Conservation (phyloP, 1,140 invertebrate species). For the Arion vulgaris region DNA sequence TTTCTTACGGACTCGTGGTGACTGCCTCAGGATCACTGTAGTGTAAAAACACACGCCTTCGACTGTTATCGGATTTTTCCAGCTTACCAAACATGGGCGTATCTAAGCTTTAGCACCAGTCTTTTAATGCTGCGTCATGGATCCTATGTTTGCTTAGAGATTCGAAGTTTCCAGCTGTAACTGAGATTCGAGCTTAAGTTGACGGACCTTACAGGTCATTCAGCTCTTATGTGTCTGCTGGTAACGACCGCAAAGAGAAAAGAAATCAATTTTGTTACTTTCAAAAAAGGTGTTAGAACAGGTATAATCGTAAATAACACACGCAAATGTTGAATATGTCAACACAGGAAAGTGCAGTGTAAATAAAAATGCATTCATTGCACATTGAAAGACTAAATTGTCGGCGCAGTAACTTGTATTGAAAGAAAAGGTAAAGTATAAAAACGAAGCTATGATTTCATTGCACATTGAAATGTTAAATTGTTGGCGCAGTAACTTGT, state of each 20-base stretch:
- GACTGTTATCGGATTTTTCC: background rate
- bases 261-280: background rate
- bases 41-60: background rate
- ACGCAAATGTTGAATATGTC: too few species aligned
- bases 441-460: too few species aligned
- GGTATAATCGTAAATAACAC: too few species aligned
- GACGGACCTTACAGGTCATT: background rate
- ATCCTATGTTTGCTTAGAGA: background rate
- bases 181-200: background rate
- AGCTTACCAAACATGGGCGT: background rate
- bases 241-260: background rate
- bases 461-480: too few species aligned
- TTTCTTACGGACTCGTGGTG: background rate
- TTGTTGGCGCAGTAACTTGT: too few species aligned
- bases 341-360: too few species aligned
- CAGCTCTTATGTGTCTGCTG: background rate
- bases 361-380: too few species aligned
- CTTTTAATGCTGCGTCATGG: background rate
- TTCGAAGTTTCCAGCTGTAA: slow-evolving; percentile 1
- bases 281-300: too few species aligned
- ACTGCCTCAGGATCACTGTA: background rate
- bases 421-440: too few species aligned
- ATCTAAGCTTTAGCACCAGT: slow-evolving; percentile 9
- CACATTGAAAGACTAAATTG: too few species aligned
- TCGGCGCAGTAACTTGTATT: too few species aligned